phyloP scores from a whole-genome alignment of 2,797 vertebrate genomes.

The Schizothorax lantsangensis region DNA sequence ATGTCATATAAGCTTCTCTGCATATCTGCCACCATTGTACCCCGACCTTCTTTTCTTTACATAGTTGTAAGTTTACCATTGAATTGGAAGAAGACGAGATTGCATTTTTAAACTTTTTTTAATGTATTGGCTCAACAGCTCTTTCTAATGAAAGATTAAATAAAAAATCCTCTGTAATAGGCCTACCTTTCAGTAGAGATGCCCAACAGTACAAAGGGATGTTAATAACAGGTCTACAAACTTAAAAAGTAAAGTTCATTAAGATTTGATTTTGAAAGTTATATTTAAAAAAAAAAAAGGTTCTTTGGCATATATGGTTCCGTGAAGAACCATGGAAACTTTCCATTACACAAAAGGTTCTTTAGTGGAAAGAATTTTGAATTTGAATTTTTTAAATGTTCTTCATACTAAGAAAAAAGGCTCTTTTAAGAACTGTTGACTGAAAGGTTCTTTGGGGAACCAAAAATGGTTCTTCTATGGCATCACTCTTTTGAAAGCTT shows the following conservation, averaged over 20 bases:
- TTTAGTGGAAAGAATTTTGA: background rate
- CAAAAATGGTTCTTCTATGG: background rate
- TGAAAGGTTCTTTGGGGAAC: background rate
- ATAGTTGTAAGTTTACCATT: background rate
- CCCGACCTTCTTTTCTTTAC: background rate
- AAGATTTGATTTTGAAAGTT: background rate
- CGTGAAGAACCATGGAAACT: no score
- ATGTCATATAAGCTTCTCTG: background rate
- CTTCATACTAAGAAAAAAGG: no score
- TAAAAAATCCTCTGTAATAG: background rate
- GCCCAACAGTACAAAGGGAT: background rate
- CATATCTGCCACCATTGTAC: no score
- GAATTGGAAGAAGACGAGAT: background rate
- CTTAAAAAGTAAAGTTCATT: background rate
- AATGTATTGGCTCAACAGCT: no score
- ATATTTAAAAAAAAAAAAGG: no score
- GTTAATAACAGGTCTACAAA: background rate
- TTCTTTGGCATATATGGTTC: no score
- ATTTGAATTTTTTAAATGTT: background rate
- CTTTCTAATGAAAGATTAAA: background rate
- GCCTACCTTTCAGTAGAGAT: background rate
- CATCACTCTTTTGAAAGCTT: background rate
- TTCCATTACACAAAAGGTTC: background rate
- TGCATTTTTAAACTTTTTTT: background rate
- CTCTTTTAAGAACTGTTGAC: background rate